These are phyloP conservation scores for Melieria picta DNA, from an alignment of 2,888 invertebrate species.

Conservation along the genomic window DNA sequence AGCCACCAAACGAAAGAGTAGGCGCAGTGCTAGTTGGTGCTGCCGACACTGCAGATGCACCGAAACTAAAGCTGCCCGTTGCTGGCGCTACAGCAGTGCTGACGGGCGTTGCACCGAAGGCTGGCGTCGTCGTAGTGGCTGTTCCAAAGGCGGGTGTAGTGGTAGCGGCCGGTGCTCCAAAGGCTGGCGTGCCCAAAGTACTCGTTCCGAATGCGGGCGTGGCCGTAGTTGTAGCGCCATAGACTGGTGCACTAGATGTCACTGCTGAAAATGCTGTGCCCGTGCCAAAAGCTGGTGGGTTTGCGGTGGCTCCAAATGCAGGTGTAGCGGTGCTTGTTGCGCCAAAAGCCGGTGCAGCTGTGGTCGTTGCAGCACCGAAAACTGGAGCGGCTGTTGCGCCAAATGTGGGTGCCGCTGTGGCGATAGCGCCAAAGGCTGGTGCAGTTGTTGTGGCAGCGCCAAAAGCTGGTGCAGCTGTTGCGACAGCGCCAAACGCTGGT, in stretches of 20 bases:
- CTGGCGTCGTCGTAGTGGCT: constrained; percentile 35
- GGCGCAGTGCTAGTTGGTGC: constrained; percentile 44
- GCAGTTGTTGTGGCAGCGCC: constrained; percentile 34
- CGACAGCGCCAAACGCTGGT: background rate
- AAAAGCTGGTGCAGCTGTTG: constrained; percentile 35
- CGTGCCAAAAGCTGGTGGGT: constrained; percentile 47
- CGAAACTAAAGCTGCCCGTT: constrained; percentile 46
- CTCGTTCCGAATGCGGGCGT: constrained; percentile 35
- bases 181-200: constrained; percentile 40
- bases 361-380: constrained; percentile 28
- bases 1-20: constrained; percentile 48
- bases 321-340: constrained; percentile 36
- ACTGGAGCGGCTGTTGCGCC: constrained; percentile 37
- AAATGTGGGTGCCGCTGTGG: constrained; percentile 38
- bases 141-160: constrained; percentile 45
- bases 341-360: constrained; percentile 39
- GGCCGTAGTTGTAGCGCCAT: constrained; percentile 34
- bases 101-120: constrained; percentile 34
- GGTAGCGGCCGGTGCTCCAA: constrained; percentile 44
- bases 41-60: constrained; percentile 33
- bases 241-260: constrained; percentile 31
- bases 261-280: constrained; percentile 20
- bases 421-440: constrained; percentile 44
- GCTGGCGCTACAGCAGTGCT: constrained; percentile 29
- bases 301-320: constrained; percentile 36